Base-by-base conservation (phyloP, 92 coral and sea anemone species). In the Palythoa grandiflora region DNA sequence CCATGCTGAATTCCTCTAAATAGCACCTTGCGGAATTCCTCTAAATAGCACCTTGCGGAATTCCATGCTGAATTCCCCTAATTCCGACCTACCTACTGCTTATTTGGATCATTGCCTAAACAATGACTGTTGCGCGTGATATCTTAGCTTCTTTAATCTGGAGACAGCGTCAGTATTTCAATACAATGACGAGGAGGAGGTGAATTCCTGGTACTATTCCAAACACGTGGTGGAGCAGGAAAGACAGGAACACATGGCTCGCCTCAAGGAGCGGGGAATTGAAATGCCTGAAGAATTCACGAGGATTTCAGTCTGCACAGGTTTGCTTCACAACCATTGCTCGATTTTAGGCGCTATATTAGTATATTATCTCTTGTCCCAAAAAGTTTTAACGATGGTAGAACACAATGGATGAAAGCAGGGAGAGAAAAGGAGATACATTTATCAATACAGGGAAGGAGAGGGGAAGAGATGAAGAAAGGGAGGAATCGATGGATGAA, bases 171-270 rank as follows among this genome's bases (percentile, higher is more conserved):
- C 98, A 0, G 73, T 92, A 73, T 93, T 91, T 84, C 92, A 93
- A 53, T 77, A 93, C 38, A 95, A 91, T 17, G 96, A 87, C n/a
- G 99, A 97, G 48, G 96, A 95, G 28, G 99, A 97, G 12, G 71
- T 91, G 48, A 92, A 91, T 36, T 95, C 96, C 1, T 97, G 99
- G 99, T 87, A 81, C 79, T 97, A 97, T 78, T 97, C 99, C 7
- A 97, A 97, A 84, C 97, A 97, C 91, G 54, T 97, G 38, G 94
- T 92, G 50, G 97, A 93, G 50, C 94, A 79, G 50, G 96, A 94
- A 81, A 80, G 93, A 57, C 93, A 78, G 71, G 91, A 90, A 73
- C 95, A 93, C 92, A 89, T 91, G 19, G 88, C 90, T 38, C 91
- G 92, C 21, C 93, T 95, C 38, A 85, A 90, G 73, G 98, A 91